Percentiles rank a stretch among this genome's conserved stretches.
Conservation (phyloP, 2,113 vertebrate species). For the Myrmophylax atrothorax region DNA sequence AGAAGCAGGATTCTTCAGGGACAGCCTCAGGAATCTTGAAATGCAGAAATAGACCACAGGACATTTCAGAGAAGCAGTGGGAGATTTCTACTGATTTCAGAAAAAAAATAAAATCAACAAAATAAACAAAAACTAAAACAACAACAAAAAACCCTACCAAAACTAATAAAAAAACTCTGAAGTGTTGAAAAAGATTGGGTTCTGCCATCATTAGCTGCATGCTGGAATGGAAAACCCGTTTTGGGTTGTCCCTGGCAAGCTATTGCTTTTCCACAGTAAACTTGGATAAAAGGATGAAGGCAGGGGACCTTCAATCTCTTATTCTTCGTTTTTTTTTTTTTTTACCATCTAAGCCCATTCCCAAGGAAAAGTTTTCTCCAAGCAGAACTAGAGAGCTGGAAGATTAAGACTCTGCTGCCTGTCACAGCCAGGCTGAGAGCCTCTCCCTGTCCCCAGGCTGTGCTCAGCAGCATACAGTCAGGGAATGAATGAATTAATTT, state of each 20-base stretch:
- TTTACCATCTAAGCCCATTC: not conserved
- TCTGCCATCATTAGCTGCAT: not conserved
- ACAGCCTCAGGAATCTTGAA: not conserved
- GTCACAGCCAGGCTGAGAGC: accelerated
- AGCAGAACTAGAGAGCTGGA: not conserved
- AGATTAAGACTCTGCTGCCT: not conserved
- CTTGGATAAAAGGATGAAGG: not conserved
- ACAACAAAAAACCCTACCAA: not conserved
- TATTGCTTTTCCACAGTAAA: not conserved
- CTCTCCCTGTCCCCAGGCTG: not conserved
- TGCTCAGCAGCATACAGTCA: not conserved
- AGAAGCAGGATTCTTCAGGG: not conserved
- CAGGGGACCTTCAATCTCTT: not conserved
- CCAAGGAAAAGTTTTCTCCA: not conserved
- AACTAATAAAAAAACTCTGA: not conserved
- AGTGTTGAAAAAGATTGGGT: not conserved
- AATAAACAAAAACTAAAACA: not conserved
- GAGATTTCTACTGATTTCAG: not conserved
- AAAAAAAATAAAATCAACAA: not conserved
- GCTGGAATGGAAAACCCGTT: not conserved
- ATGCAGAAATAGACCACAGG: not conserved
- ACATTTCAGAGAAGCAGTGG: not conserved
- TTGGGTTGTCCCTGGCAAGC: not conserved
- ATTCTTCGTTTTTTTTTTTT: not conserved
- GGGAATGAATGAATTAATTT: not conserved